Evolutionary conservation across 2,113 vertebrate genomes (phyloP).

Genomic region (Corythaeola cristata): DNA sequence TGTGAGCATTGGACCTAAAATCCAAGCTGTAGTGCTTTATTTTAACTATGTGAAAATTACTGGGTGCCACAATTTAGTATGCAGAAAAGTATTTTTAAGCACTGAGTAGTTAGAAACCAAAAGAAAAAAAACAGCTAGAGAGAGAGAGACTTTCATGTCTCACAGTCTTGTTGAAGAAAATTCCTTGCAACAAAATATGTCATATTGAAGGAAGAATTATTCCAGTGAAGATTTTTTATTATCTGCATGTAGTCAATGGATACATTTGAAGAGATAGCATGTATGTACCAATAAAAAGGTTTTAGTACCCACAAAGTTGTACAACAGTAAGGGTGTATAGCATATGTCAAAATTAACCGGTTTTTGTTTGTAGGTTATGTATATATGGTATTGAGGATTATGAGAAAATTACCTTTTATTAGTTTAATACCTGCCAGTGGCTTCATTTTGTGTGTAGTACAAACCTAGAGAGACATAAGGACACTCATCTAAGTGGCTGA

Average conservation of each 20-base stretch:
- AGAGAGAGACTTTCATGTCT: neutral
- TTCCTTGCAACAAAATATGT: neutral
- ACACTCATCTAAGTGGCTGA: neutral
- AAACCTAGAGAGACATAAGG: neutral
- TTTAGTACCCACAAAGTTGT: neutral
- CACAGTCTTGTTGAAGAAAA: neutral
- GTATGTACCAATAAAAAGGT: neutral
- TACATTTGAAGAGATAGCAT: neutral
- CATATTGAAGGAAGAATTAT: neutral
- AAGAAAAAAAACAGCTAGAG: neutral
- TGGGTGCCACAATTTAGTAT: slow-evolving; percentile 14
- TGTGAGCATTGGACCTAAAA: slow-evolving; percentile 37
- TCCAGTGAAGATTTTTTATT: neutral
- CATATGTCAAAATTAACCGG: neutral
- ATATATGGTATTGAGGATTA: neutral
- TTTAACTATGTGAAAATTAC: slow-evolving; percentile 54
- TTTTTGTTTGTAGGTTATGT: neutral
- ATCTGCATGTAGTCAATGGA: neutral
- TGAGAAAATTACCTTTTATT: neutral
- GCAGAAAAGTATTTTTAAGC: slow-evolving; percentile 51
- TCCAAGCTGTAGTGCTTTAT: slow-evolving; percentile 46
- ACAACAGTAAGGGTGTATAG: neutral
- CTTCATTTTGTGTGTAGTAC: neutral
- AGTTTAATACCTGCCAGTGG: neutral
- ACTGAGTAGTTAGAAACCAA: neutral